These are phyloP conservation scores for Yponomeuta evonymella DNA, from an alignment of 2,888 invertebrate species.

Conservation along the genomic window DNA sequence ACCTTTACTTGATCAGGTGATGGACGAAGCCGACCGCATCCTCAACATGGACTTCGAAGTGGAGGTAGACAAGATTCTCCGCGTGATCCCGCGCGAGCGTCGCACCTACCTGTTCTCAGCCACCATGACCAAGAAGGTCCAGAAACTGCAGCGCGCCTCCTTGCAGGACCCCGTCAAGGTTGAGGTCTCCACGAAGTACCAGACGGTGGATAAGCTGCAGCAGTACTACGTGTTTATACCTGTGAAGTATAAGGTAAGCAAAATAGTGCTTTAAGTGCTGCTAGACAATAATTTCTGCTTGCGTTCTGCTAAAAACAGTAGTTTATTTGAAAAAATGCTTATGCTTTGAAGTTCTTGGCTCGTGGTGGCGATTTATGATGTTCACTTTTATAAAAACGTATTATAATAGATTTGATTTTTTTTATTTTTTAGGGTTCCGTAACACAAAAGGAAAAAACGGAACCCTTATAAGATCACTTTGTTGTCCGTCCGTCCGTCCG, in stretches of 20 bases:
- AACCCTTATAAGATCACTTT: too few species aligned
- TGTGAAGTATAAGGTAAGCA: conserved; percentile 90
- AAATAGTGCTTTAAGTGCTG: background rate
- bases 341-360: too few species aligned
- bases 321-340: too few species aligned
- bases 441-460: too few species aligned
- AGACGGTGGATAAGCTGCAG: conserved; percentile 96
- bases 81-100: conserved; percentile 91
- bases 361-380: too few species aligned
- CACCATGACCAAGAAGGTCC: conserved; percentile 98
- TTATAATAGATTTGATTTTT: background rate
- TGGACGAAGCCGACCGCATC: conserved; percentile 99
- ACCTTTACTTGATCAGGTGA: conserved; percentile 76
- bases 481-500: too few species aligned
- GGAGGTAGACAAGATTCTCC: conserved; percentile 96
- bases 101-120: conserved; percentile 97
- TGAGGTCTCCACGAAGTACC: conserved; percentile 97
- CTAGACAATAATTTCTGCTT: too few species aligned
- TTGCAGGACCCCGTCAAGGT: conserved; percentile 96
- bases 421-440: too few species aligned
- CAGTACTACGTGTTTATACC: conserved; percentile 98
- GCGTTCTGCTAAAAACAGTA: too few species aligned
- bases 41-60: conserved; percentile 99
- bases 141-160: conserved; percentile 96
- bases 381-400: background rate